Base-by-base conservation (phyloP, 2,113 vertebrate species). In the Chaetorhynchus papuensis region DNA sequence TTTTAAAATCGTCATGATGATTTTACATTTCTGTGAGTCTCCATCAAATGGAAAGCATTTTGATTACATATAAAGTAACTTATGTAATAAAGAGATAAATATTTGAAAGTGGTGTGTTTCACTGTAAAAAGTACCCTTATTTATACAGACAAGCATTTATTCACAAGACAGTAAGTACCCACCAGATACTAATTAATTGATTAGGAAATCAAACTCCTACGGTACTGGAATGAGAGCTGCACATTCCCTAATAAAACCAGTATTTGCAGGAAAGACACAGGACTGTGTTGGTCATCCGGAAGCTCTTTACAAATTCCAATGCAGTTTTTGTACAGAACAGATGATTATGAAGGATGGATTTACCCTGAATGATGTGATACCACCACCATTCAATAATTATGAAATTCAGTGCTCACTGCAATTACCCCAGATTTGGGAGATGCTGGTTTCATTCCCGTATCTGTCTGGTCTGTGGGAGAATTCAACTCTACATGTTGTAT, bases 61-160 rank as follows among this genome's bases (percentile, higher is more conserved):
- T 94, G 93, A 90, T 94, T 96, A 83, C 66, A 64, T 92, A 88
- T 65, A 69, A 52, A 42, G 33, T 75, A 47, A 96, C 27, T 82
- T 83, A 90, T 91, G 11, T 42, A 81, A 94, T 90, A 59, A 85
- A 83, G 49, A 94, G 71, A 91, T 68, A 95, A 63, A 77, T 87
- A 90, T 89, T 83, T 96, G 65, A 86, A 92, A 93, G 14, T 47
- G 17, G 19, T 66, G 18, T 78, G 8, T n/a, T 72, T 94, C 31
- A 21, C 85, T 83, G 39, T 88, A 93, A 93, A 93, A 94, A 90
- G 52, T 6, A 17, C 5, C 41, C 13, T 61, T 95, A 41, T 89
- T 95, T 94, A 37, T 84, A 59, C 6, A 78, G 59, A 33, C 23
- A 52, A 69, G n/a, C 45, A 45, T 16, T 59, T 69, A 74, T 44